Conservation (phyloP, 2,113 vertebrate genomes). For the Diadophis punctatus region DNA sequence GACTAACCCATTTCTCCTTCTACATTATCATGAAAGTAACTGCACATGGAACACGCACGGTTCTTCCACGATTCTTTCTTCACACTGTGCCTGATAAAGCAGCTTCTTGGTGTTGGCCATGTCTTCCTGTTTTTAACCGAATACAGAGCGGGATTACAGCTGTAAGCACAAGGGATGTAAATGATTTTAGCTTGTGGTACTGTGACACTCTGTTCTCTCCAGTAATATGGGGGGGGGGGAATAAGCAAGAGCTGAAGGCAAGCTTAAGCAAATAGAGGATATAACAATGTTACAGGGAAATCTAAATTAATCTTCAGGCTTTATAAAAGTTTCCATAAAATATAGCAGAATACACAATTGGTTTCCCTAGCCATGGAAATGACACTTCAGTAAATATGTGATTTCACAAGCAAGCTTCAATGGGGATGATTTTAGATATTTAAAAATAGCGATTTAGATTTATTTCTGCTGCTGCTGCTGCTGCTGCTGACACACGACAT, state of each 20-base stretch:
- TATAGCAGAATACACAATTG: slow-evolving; percentile 22
- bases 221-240: neutral
- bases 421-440: slow-evolving; percentile 1
- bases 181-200: slow-evolving; percentile 20
- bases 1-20: neutral
- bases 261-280: slow-evolving; percentile 38
- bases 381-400: neutral
- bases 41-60: neutral
- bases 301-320: slow-evolving; percentile 31
- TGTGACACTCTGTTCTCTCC: slow-evolving; percentile 32
- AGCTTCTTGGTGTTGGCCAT: neutral
- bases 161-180: slow-evolving; percentile 20
- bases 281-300: slow-evolving; percentile 32
- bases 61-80: neutral
- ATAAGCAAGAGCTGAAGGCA: slow-evolving; percentile 27
- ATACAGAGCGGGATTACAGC: neutral
- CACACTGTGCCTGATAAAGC: neutral
- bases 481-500: neutral
- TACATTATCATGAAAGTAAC: neutral
- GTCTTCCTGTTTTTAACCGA: slow-evolving; percentile 26
- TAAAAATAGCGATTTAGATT: slow-evolving; percentile 21
- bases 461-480: neutral
- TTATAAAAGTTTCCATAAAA: slow-evolving; percentile 34
- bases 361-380: slow-evolving; percentile 23
- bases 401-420: slow-evolving; percentile 23